phyloP scores from a whole-genome alignment of 2,113 vertebrate genomes.

The Melanerpes aurifrons region DNA sequence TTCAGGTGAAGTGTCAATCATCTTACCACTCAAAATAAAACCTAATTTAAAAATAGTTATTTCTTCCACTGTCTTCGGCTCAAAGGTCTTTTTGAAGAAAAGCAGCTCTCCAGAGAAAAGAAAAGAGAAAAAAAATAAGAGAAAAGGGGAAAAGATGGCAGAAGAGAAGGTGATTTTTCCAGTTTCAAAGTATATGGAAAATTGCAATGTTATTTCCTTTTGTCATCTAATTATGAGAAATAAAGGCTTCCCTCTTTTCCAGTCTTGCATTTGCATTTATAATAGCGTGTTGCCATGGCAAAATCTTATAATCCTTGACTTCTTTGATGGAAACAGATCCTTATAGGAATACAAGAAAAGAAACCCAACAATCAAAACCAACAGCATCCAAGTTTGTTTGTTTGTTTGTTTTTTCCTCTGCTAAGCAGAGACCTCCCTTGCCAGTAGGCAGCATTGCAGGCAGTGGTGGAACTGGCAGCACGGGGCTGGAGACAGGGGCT shows the following conservation, averaged over 20 bases:
- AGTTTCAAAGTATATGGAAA: background rate
- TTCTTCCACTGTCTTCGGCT: background rate
- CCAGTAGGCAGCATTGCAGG: background rate
- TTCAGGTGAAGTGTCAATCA: background rate
- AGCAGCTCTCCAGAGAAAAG: background rate
- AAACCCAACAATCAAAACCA: background rate
- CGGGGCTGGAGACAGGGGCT: background rate
- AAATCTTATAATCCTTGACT: conserved; percentile 46
- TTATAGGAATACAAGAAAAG: background rate
- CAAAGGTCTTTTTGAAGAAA: background rate
- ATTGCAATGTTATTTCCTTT: background rate
- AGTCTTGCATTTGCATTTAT: conserved; percentile 51
- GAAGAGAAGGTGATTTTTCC: background rate
- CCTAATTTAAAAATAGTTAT: background rate
- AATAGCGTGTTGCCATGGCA: conserved; percentile 57
- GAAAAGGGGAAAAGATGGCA: background rate
- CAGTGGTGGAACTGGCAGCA: background rate
- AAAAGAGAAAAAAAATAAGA: background rate
- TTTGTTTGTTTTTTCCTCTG: background rate
- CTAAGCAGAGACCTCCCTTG: background rate
- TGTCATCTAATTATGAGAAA: conserved; percentile 37
- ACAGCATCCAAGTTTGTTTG: fast-evolving
- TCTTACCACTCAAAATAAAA: background rate
- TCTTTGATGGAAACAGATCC: conserved; percentile 8
- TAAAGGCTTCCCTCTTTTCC: conserved; percentile 10